Evolutionary conservation across 2,888 invertebrate species (phyloP).

Genomic region (Plagiodera versicolora): DNA sequence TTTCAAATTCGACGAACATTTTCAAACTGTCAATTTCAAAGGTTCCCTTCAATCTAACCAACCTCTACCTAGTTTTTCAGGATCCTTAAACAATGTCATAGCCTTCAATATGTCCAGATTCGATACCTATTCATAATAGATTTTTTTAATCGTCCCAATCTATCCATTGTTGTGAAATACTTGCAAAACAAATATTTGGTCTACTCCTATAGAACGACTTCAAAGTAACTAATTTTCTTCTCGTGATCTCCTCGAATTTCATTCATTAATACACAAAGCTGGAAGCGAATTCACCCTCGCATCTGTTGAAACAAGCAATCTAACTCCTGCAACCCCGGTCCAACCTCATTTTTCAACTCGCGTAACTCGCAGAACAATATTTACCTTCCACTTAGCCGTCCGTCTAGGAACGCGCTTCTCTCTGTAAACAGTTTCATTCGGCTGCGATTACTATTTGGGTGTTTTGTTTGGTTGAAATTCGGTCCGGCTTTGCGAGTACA

Average conservation of each 20-base stretch:
- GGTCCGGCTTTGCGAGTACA: not conserved
- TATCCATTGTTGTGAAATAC: not conserved
- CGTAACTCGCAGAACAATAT: conserved; percentile 1
- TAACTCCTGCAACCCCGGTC: not conserved
- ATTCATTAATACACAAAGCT: not conserved
- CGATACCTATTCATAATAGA: too few relatives aligned
- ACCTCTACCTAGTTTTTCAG: too few relatives aligned
- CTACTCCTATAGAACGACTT: not conserved
- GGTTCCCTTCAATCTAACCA: too few relatives aligned
- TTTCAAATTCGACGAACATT: too few relatives aligned
- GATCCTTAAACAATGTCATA: too few relatives aligned
- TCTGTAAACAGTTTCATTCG: not conserved
- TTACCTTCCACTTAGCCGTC: conserved; percentile 1
- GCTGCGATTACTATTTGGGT: not conserved
- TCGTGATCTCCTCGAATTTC: not conserved
- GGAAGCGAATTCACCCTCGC: not conserved
- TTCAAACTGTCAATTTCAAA: too few relatives aligned
- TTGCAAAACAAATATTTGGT: not conserved
- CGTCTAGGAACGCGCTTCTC: not conserved
- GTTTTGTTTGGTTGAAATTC: not conserved
- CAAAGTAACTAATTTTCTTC: not conserved
- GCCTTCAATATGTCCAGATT: too few relatives aligned
- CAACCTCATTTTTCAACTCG: not conserved
- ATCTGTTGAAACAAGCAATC: not conserved
- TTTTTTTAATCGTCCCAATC: too few relatives aligned